A percentile compares a stretch with the other conserved stretches of the same genome.
These are phyloP conservation scores for Tribolium madens DNA, from an alignment of 1,140 invertebrate genomes.

Conservation along the genomic window DNA sequence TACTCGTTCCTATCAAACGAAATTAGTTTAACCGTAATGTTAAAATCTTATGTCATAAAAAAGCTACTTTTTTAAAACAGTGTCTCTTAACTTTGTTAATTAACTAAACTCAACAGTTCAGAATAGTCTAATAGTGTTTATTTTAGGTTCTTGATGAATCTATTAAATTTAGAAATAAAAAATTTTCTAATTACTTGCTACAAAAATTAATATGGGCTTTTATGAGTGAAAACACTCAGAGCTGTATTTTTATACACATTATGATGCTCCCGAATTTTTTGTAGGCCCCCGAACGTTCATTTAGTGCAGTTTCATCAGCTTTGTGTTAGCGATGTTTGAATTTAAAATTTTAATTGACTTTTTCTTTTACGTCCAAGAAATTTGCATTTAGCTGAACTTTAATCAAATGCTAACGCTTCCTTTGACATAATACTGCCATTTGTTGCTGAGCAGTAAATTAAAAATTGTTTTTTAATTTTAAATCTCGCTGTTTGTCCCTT, in stretches of 20 bases:
- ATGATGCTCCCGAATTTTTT: not conserved
- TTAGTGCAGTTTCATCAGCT: constrained; percentile 34
- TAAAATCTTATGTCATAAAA: not conserved
- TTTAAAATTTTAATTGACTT: constrained; percentile 36
- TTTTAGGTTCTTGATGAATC: not conserved
- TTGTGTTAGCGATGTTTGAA: constrained; percentile 22
- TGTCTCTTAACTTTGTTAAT: not conserved
- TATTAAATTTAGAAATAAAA: not conserved
- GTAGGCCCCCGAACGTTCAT: not conserved
- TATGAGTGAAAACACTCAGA: not conserved
- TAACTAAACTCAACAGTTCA: not conserved
- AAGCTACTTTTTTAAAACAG: not conserved
- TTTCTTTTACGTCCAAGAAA: constrained; percentile 20
- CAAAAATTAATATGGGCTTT: not conserved
- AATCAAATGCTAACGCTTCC: constrained; percentile 1
- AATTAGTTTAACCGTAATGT: not conserved
- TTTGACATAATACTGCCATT: constrained; percentile 3
- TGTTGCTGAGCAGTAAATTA: not conserved
- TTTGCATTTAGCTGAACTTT: constrained; percentile 24
- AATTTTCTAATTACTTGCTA: not conserved
- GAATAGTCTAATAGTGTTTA: not conserved
- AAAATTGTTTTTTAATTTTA: not conserved
- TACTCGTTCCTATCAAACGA: not conserved
- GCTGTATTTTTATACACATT: not conserved
- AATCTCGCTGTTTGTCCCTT: not conserved